Percentiles rank a stretch among this genome's conserved stretches.
Conservation (phyloP, 2,797 vertebrate species). For the Apodemus agrarius region DNA sequence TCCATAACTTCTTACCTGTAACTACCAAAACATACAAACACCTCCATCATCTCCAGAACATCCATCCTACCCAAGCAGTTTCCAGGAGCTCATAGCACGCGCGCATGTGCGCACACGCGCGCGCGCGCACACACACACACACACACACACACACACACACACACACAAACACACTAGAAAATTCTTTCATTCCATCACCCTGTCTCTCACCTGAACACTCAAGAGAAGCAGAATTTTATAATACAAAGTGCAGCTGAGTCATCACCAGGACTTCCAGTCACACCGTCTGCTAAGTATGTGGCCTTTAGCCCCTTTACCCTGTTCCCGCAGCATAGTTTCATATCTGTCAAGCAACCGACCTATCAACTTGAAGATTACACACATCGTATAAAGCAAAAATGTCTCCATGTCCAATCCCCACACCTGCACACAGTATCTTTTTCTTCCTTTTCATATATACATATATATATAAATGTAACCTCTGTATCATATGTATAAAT, state of each 20-base stretch:
- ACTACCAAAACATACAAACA: slow-evolving; percentile 35
- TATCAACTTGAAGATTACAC: neutral
- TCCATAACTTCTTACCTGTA: neutral
- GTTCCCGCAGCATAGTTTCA: neutral
- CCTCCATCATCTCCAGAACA: neutral
- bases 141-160: neutral
- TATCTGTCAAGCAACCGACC: neutral
- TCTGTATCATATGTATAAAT: neutral
- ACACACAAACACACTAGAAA: neutral
- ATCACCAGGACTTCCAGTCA: neutral
- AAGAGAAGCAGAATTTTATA: neutral
- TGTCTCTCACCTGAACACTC: neutral
- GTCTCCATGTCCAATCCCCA: slow-evolving; percentile 23
- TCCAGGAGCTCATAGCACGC: neutral
- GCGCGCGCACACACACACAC: neutral
- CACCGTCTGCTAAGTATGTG: neutral
- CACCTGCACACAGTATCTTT: slow-evolving; percentile 6
- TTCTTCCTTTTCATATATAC: neutral
- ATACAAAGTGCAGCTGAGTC: neutral
- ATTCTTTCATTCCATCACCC: neutral
- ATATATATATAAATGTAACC: neutral
- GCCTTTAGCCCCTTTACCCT: neutral
- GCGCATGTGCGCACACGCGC: no score
- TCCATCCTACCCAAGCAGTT: neutral
- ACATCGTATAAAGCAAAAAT: neutral